These are phyloP conservation scores for Megaptera novaeangliae DNA, from an alignment of 2,113 vertebrate species.

Conservation along the genomic window DNA sequence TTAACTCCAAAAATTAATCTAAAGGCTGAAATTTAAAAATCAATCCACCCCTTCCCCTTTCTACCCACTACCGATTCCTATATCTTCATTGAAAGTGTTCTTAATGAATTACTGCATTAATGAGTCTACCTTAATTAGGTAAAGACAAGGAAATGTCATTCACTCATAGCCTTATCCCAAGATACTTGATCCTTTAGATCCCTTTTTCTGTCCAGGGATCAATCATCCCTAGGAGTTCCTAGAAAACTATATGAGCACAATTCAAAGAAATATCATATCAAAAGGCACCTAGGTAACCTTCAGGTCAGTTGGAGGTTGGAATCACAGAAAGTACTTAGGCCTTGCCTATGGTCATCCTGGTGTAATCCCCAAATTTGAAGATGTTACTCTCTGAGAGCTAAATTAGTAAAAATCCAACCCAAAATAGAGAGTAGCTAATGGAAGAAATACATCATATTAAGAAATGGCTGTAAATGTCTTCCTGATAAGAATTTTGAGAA, in stretches of 20 bases:
- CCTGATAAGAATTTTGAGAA: neutral
- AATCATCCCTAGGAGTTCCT: neutral
- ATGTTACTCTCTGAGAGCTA: neutral
- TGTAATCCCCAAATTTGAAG: neutral
- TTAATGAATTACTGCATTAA: neutral
- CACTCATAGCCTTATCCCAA: neutral
- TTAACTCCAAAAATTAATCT: neutral
- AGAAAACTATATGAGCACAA: neutral
- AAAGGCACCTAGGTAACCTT: neutral
- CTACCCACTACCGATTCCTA: neutral
- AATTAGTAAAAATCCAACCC: neutral
- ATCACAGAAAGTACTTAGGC: neutral
- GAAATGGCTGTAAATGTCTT: neutral
- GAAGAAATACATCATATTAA: neutral
- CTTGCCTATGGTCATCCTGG: neutral
- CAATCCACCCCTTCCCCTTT: neutral
- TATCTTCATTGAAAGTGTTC: neutral
- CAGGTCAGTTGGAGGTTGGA: neutral
- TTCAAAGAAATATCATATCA: neutral
- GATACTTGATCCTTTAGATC: neutral
- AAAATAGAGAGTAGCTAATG: neutral
- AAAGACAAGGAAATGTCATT: neutral
- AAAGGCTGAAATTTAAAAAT: neutral
- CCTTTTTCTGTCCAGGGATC: neutral
- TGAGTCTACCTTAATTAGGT: neutral